These are phyloP conservation scores for Caenorhabditis elegans DNA, from an alignment of 1,140 invertebrate species.

Conservation along the genomic window WBcel235 BX284602.5:4500001-4500500, in stretches of 20 bases:
- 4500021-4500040: not conserved
- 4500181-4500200: not conserved
- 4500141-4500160: constrained; percentile 23
- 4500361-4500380: too few species aligned
- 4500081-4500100: constrained; percentile 3
- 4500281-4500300: too few species aligned
- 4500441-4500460: not conserved
- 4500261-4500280: too few species aligned
- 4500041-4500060: not conserved
- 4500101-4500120: constrained; percentile 39
- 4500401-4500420: not conserved
- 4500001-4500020: constrained; percentile 37
- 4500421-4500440: too few species aligned
- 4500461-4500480: not conserved
- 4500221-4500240: too few species aligned
- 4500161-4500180: constrained; percentile 43
- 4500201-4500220: not conserved
- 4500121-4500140: constrained; percentile 42
- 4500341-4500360: too few species aligned
- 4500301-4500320: too few species aligned
- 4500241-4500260: too few species aligned
- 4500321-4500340: too few species aligned
- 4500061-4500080: not conserved
- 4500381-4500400: too few species aligned
- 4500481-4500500: constrained; percentile 40